Percentiles rank a stretch among this genome's conserved stretches.
Conservation (phyloP, 2,113 vertebrate genomes). For the Chionis minor region DNA sequence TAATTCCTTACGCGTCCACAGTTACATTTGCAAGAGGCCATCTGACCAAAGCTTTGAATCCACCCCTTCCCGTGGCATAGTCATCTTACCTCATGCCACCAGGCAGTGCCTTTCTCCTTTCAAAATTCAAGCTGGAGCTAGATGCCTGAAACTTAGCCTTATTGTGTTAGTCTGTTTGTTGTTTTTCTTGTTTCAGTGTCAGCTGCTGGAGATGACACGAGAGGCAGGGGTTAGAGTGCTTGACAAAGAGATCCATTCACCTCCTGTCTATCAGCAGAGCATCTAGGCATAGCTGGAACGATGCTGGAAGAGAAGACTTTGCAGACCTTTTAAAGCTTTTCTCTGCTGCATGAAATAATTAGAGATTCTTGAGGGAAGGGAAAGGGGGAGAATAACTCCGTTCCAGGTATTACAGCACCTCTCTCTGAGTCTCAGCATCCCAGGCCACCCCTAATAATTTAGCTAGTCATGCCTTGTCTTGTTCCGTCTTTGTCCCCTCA, state of each 20-base stretch:
- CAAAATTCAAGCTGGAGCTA: background rate
- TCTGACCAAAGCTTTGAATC: background rate
- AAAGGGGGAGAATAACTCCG: background rate
- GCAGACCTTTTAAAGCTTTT: conserved; percentile 12
- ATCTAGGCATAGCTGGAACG: background rate
- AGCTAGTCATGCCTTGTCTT: background rate
- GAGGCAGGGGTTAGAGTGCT: background rate
- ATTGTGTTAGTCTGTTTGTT: background rate
- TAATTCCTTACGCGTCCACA: background rate
- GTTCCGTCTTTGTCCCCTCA: background rate
- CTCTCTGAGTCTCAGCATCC: background rate
- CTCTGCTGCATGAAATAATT: conserved; percentile 1
- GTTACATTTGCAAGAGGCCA: background rate
- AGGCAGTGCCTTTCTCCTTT: conserved; percentile 50
- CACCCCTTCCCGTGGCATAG: background rate
- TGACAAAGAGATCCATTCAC: conserved; percentile 38
- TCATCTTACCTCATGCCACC: background rate
- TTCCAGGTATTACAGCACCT: background rate
- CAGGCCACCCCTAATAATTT: background rate
- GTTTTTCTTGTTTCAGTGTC: conserved; percentile 17
- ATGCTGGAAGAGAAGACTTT: background rate
- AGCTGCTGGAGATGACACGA: conserved; percentile 56
- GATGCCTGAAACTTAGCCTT: conserved; percentile 7
- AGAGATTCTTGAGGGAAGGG: background rate
- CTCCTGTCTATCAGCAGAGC: background rate